Conservation (phyloP, 2,888 invertebrate genomes). For the Cactoblastis cactorum region DNA sequence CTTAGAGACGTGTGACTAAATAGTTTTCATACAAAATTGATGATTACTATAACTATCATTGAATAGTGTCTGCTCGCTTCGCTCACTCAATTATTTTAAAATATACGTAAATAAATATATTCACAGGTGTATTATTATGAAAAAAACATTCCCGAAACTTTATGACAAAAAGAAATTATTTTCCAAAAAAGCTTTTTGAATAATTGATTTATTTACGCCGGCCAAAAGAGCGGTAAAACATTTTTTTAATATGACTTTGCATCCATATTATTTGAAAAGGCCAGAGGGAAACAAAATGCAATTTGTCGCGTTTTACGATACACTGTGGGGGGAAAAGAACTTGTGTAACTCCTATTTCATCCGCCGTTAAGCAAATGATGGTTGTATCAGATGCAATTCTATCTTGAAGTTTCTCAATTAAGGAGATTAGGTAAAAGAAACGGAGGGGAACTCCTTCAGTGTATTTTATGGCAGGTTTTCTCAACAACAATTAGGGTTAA, state of each 20-base stretch:
- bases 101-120: too few relatives aligned
- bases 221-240: neutral
- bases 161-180: neutral
- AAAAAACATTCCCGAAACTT: neutral
- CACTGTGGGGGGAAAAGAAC: slow-evolving; percentile 4
- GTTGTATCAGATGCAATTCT: slow-evolving; percentile 15
- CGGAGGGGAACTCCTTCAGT: neutral
- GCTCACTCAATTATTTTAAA: too few relatives aligned
- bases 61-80: too few relatives aligned
- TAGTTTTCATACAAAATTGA: too few relatives aligned
- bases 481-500: slow-evolving; percentile 6
- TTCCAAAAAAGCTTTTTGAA: neutral
- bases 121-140: too few relatives aligned
- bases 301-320: slow-evolving; percentile 10
- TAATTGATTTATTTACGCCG: neutral
- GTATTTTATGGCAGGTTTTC: slow-evolving; percentile 5
- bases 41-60: too few relatives aligned
- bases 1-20: too few relatives aligned
- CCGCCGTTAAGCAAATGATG: slow-evolving; percentile 14
- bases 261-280: neutral
- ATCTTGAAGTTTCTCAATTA: slow-evolving; percentile 14
- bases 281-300: neutral
- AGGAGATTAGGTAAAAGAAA: slow-evolving; percentile 13
- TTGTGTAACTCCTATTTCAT: slow-evolving; percentile 13
- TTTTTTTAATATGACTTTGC: neutral